A percentile compares a stretch with the other conserved stretches of the same genome.
These are phyloP conservation scores for Poeciliopsis retropinna DNA, from an alignment of 2,113 vertebrate genomes.

Conservation along the genomic window DNA sequence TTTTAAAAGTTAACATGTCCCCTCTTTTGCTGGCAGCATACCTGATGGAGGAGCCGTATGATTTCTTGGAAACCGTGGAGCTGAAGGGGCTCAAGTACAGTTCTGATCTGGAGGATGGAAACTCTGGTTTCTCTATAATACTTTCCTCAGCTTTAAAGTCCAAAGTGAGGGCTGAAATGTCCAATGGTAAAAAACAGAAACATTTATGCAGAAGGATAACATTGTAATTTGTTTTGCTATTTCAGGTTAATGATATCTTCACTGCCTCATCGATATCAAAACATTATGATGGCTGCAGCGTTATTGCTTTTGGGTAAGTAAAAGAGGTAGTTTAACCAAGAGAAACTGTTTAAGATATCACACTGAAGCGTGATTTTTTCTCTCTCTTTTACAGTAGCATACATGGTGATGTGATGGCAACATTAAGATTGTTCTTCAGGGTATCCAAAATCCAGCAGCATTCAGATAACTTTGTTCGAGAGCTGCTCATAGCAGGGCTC, in stretches of 20 bases:
- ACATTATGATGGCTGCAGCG: conserved; percentile 81
- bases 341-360: background rate
- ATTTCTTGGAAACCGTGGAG: conserved; percentile 82
- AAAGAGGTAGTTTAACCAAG: background rate
- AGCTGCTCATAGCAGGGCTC: conserved; percentile 82
- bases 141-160: conserved; percentile 83
- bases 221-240: conserved; percentile 14
- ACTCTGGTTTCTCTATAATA: conserved; percentile 78
- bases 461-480: conserved; percentile 79
- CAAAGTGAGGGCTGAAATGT: conserved; percentile 78
- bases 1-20: background rate
- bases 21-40: conserved; percentile 63
- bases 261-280: conserved; percentile 80
- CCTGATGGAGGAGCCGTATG: conserved; percentile 74
- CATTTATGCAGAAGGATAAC: background rate
- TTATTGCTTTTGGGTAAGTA: conserved; percentile 89
- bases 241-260: conserved; percentile 87
- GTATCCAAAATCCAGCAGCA: conserved; percentile 69
- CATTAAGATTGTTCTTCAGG: conserved; percentile 82
- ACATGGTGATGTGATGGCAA: conserved; percentile 83
- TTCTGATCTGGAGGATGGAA: conserved; percentile 73
- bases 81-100: conserved; percentile 85
- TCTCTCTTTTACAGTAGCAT: conserved; percentile 74
- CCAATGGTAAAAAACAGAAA: background rate
- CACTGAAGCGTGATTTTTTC: background rate